A percentile compares a stretch with the other conserved stretches of the same genome.
Conservation (phyloP, 2,113 vertebrate species). For the Aythya baeri region DNA sequence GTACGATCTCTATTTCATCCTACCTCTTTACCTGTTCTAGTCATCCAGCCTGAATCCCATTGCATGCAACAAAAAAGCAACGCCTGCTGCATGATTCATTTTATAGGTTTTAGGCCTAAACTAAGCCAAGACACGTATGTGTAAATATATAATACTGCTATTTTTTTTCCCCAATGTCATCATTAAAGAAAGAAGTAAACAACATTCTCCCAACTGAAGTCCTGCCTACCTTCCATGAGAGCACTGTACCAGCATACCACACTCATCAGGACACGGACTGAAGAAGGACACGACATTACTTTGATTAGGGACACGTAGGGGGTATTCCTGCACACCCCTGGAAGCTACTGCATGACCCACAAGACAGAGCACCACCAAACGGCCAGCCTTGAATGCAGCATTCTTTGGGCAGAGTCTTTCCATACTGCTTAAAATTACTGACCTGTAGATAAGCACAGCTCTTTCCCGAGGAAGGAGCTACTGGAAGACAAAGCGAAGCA, state of each 20-base stretch:
- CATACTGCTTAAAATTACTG: too few species aligned
- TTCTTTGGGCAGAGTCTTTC: not conserved
- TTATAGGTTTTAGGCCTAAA: not conserved
- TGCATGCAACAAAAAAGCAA: not conserved
- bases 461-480: not conserved
- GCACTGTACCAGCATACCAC: rapidly evolving
- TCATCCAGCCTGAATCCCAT: not conserved
- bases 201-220: not conserved
- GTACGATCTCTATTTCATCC: not conserved
- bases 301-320: not conserved
- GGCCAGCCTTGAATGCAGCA: too few species aligned
- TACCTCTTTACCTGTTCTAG: not conserved
- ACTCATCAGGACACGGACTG: not conserved
- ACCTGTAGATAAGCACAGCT: not conserved
- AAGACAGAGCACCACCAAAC: rapidly evolving
- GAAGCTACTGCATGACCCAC: rapidly evolving
- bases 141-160: not conserved
- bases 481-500: not conserved
- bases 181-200: not conserved
- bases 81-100: not conserved
- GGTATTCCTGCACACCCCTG: not conserved
- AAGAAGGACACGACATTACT: not conserved
- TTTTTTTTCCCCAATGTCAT: not conserved
- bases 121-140: not conserved
- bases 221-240: not conserved